Evolutionary conservation across 2,888 invertebrate species (phyloP), one percentile per base, ranked within the genome.

Genomic region (Rhamphomyia laevipes): DNA sequence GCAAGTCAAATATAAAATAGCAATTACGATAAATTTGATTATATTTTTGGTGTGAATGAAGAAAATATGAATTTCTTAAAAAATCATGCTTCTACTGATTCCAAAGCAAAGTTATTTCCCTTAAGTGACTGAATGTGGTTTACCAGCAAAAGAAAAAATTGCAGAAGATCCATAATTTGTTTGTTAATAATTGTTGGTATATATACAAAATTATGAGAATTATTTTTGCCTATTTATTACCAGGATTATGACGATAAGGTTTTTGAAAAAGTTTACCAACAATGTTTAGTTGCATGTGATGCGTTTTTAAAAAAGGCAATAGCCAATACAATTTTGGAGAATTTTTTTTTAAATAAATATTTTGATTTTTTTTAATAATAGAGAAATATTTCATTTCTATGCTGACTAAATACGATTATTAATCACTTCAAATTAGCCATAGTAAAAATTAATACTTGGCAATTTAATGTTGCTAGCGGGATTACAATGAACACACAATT

Each of bases 21-120:
- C 16, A 95, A 96, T 64, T 95, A 90, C 60, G 65, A 74, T 12
- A 72, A 78, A 11, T 96, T 84, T 67, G 86, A 94, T 68, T 89
- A 80, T 66, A 93, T 96, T 58, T 91, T 96, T 73, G 95, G 94
- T 9, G 95, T 95, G 94, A 95, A 96, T 66, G 77, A 88, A 49
- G 80, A 81, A 13, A 96, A 95, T 64, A 90, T 95, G 72, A 67
- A 66, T 10, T 80, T 82, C 56, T 68, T 90, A 48, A 76, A 77
- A 35, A 69, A 71, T 23, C 71, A 75, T 57, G 79, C 82, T 30
- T 86, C 88, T 1, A 67, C 73, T 47, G 58, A 51, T 9, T 72
- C 76, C 51, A 84, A 77, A 63, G 88, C 92, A 0, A 78, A 83
- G 63, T 72, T 94, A 37, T 73, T 86, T 17, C 72, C 92, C 47